Base-by-base conservation (phyloP, 1,140 invertebrate species). In the Pinna nobilis region DNA sequence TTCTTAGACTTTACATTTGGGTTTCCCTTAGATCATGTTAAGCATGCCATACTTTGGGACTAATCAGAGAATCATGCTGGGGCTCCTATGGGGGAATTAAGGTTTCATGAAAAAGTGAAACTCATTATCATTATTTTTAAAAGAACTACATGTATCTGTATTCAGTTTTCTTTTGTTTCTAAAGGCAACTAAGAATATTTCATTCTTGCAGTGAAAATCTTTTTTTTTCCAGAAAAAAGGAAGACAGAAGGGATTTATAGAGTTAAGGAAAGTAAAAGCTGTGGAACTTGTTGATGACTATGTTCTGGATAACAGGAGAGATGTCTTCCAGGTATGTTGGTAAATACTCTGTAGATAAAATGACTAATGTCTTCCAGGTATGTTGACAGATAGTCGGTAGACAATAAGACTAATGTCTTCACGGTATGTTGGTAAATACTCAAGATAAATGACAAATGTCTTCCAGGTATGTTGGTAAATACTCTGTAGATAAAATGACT, bases 281-380 rank as follows among this genome's bases (percentile, higher is more conserved):
- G 79, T 86, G 18, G 82, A 79, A 47, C 44, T 64, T 33, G 82
- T 86, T 7, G 81, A 84, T 18, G 79, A 86, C 68, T 64, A 39
- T 1, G 77, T 77, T 18, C 53, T 86, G n/a, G 84, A 86, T 28
- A 76, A 81, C 35, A 84, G 78, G 60, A 64, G 69, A 6, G 81
- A 86, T 80, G 84, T 84, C 7, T 86, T 86, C 70, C 82, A 84
- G 84, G 84, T 85, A 51, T 35, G 47, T 53, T n/a, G n/a, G n/a
- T n/a, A n/a, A n/a, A n/a, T n/a, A n/a, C n/a, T n/a, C n/a, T n/a
- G n/a, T n/a, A n/a, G n/a, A n/a, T n/a, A n/a, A n/a, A n/a, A n/a
- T n/a, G n/a, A n/a, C n/a, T n/a, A n/a, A n/a, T n/a, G n/a, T n/a
- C n/a, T n/a, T n/a, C n/a, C n/a, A n/a, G n/a, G n/a, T n/a, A n/a